Base-by-base conservation (phyloP, 2,113 vertebrate genomes). In the Neodontobutis hainanensis region DNA sequence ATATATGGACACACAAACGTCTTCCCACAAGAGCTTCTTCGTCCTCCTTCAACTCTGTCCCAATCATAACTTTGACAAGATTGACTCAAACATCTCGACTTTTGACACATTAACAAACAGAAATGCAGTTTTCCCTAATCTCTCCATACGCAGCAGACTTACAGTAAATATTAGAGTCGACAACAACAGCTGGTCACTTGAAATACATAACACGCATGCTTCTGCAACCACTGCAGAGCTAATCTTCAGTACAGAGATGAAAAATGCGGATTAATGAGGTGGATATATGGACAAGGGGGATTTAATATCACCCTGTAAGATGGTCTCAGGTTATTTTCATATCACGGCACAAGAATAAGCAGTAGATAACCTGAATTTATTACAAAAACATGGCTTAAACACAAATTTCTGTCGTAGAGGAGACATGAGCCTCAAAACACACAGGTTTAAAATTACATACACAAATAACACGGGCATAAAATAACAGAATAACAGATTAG, bases 111-210 rank as follows among this genome's bases (percentile, higher is more conserved):
- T 53, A 78, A 70, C 50, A 78, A 68, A 63, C 12, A 69, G 27
- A 65, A 77, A 76, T 35, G 61, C 11, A 16, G 19, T 36, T 66
- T 0, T 1, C 19, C 48, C 55, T 64, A 71, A 70, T 78, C 73
- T 78, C 62, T 11, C 49, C 0, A 11, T 66, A 50, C 50, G n/a
- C 34, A 40, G 14, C 51, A 40, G 11, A 70, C 49, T 11, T 3
- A 70, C 19, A 75, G 19, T 38, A 45, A 1, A 46, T 47, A 34
- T 49, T 34, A 65, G 15, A 27, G 40, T 42, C 0, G 45, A 82
- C 42, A 79, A 79, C 83, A 85, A 80, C 88, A 88, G 81, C 81
- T 84, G 84, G 81, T 85, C 75, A 63, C 67, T 70, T 77, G 42
- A 56, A 69, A 77, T 77, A 70, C 82, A 84, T 83, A 85, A 86